Conservation (phyloP, 1,140 invertebrate species). For the Centruroides vittatus region DNA sequence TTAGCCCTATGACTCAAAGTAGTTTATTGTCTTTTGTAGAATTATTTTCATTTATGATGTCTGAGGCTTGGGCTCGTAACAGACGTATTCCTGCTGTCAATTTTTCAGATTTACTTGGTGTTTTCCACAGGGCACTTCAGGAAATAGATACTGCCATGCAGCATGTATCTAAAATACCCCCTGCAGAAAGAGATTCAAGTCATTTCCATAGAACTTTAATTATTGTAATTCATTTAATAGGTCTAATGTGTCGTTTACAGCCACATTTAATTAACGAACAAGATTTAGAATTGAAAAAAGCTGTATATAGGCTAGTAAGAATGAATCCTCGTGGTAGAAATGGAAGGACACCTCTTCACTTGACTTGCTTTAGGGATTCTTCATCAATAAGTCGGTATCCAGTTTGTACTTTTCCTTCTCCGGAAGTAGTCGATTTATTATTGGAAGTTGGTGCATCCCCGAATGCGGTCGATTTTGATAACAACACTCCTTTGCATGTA, state of each 20-base stretch:
- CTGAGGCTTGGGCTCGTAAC: conserved; percentile 45
- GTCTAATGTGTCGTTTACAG: conserved; percentile 46
- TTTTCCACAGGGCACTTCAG: conserved; percentile 60
- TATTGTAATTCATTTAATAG: conserved; percentile 49
- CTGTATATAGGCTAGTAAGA: conserved; percentile 50
- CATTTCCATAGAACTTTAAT: conserved; percentile 67
- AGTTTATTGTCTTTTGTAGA: conserved; percentile 86
- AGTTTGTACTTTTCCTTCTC: conserved; percentile 55
- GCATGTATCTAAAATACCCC: conserved; percentile 28
- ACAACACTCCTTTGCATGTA: conserved; percentile 70
- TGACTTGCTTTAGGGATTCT: conserved; percentile 50
- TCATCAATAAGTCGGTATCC: conserved; percentile 47
- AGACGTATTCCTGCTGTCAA: conserved; percentile 59
- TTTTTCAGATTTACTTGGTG: conserved; percentile 61
- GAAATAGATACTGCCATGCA: conserved; percentile 42
- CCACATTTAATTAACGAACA: conserved; percentile 26
- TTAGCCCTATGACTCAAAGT: conserved; percentile 87
- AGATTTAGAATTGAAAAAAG: conserved; percentile 36
- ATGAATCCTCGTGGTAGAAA: conserved; percentile 51
- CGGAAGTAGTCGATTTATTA: conserved; percentile 56
- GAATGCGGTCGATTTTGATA: conserved; percentile 46
- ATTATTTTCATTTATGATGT: conserved; percentile 87
- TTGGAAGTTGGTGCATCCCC: conserved; percentile 67
- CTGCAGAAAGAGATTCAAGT: conserved; percentile 48
- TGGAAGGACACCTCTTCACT: conserved; percentile 62